Evolutionary conservation across 2,888 invertebrate genomes (phyloP).

Genomic region (Sarcophaga rosellei): DNA sequence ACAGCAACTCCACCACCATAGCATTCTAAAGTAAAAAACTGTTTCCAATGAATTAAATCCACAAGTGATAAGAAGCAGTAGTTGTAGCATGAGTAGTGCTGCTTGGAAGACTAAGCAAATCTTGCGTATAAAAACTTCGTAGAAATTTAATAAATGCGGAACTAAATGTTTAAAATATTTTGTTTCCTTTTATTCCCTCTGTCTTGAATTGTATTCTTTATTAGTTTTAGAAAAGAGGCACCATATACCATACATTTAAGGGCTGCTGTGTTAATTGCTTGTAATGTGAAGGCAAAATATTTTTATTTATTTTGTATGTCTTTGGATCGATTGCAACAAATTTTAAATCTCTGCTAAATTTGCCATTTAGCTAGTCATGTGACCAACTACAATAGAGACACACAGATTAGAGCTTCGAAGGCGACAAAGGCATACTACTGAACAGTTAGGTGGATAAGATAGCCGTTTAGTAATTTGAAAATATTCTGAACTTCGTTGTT

Average conservation of each 20-base stretch:
- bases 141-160: slow-evolving; percentile 62
- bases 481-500: too few species aligned
- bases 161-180: slow-evolving; percentile 29
- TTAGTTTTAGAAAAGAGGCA: slow-evolving; percentile 13
- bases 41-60: neutral
- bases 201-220: slow-evolving; percentile 9
- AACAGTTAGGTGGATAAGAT: too few species aligned
- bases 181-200: neutral
- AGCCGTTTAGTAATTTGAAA: too few species aligned
- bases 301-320: neutral
- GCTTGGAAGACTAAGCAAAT: neutral
- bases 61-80: neutral
- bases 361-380: neutral
- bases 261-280: slow-evolving; percentile 59
- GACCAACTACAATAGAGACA: neutral
- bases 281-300: slow-evolving; percentile 30
- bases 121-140: neutral
- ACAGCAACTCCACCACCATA: too few species aligned
- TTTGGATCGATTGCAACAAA: neutral
- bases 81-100: neutral
- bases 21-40: too few species aligned
- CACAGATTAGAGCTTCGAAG: too few species aligned
- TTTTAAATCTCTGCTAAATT: neutral
- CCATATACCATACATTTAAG: too few species aligned
- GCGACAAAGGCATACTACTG: too few species aligned